Percentiles rank a stretch among this genome's conserved stretches.
Evolutionary conservation across 2,888 invertebrate species (phyloP).

Genomic region (Andrena bicolor): DNA sequence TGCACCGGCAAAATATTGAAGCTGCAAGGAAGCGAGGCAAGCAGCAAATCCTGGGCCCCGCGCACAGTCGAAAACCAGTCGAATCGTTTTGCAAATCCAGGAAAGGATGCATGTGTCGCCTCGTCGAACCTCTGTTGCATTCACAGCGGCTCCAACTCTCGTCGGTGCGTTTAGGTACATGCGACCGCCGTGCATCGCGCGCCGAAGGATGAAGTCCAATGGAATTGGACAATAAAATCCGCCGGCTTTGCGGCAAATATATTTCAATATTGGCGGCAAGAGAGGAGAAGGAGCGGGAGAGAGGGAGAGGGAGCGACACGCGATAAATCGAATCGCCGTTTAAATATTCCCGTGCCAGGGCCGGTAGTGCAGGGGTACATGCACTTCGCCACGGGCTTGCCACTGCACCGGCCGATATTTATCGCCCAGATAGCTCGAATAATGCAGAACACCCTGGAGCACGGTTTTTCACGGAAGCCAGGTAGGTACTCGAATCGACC

Average conservation of each 20-base stretch:
- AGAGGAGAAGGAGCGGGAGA: background rate
- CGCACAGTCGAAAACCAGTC: background rate
- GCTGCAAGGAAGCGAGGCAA: background rate
- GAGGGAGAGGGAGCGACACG: conserved; percentile 31
- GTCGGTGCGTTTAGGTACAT: conserved; percentile 3
- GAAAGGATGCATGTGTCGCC: conserved; percentile 6
- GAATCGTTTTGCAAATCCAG: conserved; percentile 16
- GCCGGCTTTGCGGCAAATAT: conserved; percentile 70
- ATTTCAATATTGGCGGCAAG: conserved; percentile 71
- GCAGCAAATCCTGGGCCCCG: conserved; percentile 3
- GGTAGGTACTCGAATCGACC: conserved; percentile 52
- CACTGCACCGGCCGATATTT: conserved; percentile 69
- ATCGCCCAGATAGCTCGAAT: conserved; percentile 74
- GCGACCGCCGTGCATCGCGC: background rate
- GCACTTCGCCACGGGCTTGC: conserved; percentile 51
- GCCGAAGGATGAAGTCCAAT: conserved; percentile 27
- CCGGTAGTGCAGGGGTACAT: conserved; percentile 54
- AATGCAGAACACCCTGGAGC: conserved; percentile 71
- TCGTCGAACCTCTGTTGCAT: background rate
- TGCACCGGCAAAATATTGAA: conserved; percentile 19
- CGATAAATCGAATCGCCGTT: conserved; percentile 72
- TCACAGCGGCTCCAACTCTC: background rate
- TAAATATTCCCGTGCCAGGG: conserved; percentile 68
- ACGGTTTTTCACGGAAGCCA: conserved; percentile 63
- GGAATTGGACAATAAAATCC: conserved; percentile 71